phyloP scores from a whole-genome alignment of 2,797 vertebrate species.

The Premnoplex brunnescens region DNA sequence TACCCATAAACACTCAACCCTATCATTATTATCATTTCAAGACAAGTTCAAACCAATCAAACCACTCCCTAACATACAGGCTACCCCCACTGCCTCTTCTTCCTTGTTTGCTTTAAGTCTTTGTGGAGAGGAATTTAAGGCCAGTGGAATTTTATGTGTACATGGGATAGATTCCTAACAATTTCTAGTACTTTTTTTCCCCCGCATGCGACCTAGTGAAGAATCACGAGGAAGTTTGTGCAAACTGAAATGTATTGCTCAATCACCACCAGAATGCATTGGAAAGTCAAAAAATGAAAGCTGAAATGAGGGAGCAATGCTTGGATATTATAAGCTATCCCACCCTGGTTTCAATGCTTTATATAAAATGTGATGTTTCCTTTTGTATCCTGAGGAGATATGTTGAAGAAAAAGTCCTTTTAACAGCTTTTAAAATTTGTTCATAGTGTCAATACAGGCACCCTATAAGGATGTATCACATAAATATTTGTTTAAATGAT shows the following conservation, averaged over 20 bases:
- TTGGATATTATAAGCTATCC: background rate
- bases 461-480: background rate
- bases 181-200: background rate
- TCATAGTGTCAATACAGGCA: background rate
- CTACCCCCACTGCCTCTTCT: background rate
- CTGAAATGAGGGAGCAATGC: background rate
- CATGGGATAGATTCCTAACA: background rate
- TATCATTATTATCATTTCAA: too few species aligned
- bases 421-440: background rate
- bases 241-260: background rate
- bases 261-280: background rate
- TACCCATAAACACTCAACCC: background rate
- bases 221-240: background rate
- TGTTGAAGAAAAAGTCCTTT: background rate
- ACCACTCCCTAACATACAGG: background rate
- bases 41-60: background rate
- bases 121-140: background rate
- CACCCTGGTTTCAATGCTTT: background rate
- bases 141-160: background rate
- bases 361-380: background rate
- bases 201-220: fast-evolving
- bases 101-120: background rate
- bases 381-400: background rate
- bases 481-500: background rate
- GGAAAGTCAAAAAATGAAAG: background rate